phyloP scores from a whole-genome alignment of 1,140 invertebrate genomes.

The Copidosoma floridanum region DNA sequence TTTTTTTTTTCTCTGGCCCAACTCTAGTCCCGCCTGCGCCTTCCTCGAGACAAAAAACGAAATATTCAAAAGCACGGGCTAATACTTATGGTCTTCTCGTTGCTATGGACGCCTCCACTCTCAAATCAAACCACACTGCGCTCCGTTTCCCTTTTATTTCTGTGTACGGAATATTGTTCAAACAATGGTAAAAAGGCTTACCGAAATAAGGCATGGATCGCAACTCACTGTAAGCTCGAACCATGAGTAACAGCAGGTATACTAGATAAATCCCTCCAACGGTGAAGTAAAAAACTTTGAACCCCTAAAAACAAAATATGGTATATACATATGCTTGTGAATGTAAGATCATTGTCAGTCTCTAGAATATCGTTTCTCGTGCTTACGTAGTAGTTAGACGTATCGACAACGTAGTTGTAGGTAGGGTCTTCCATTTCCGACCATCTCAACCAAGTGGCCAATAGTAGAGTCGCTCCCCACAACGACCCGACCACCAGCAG shows the following conservation, averaged over 20 bases:
- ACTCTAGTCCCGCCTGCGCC: no score
- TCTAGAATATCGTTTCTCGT: no score
- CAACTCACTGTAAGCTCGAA: constrained; percentile 90
- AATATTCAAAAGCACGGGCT: no score
- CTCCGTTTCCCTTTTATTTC: no score
- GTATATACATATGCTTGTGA: no score
- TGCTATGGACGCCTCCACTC: background rate
- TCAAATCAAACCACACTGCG: no score
- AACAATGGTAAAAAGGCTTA: no score
- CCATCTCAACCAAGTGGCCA: constrained; percentile 87
- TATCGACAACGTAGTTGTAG: constrained; percentile 87
- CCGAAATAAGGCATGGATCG: constrained; percentile 96
- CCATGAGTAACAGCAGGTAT: constrained; percentile 79
- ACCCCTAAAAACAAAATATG: constrained; percentile 66
- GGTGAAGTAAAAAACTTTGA: constrained; percentile 87
- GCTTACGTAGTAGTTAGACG: constrained; percentile 83
- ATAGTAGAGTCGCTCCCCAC: constrained; percentile 81
- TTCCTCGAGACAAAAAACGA: no score
- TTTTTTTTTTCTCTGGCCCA: no score
- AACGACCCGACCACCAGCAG: constrained; percentile 81
- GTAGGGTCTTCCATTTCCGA: constrained; percentile 89
- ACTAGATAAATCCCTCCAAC: constrained; percentile 81
- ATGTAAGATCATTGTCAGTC: no score
- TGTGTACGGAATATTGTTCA: no score
- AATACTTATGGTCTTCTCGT: no score